Evolutionary conservation across 2,113 vertebrate species (phyloP).

Genomic region (Brienomyrus longianalis): DNA sequence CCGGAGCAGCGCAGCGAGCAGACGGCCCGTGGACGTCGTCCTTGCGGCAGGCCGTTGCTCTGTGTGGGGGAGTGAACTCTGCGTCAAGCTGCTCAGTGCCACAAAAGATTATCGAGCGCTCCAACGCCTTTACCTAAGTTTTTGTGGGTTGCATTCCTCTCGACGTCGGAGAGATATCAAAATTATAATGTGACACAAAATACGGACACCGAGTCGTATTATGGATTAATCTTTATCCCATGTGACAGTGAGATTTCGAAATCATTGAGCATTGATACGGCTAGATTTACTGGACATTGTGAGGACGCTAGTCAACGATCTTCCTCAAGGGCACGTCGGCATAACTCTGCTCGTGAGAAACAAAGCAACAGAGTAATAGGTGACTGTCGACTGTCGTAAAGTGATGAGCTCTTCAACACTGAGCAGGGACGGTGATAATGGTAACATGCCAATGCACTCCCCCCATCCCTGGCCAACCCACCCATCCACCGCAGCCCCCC

Average conservation of each 20-base stretch:
- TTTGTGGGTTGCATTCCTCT: background rate
- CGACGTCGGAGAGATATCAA: background rate
- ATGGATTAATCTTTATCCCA: background rate
- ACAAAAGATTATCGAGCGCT: background rate
- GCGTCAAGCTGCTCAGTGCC: background rate
- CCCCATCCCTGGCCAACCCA: background rate
- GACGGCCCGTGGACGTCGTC: background rate
- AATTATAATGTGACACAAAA: background rate
- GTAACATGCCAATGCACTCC: background rate
- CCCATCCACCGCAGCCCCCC: no score
- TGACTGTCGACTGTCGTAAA: background rate
- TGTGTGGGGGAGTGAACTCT: background rate
- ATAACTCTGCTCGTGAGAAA: background rate
- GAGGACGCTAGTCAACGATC: background rate
- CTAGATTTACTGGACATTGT: background rate
- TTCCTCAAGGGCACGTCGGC: background rate
- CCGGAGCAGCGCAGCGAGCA: background rate
- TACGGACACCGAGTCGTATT: background rate
- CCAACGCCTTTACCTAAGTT: background rate
- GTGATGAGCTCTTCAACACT: background rate
- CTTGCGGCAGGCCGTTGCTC: background rate
- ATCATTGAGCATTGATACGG: background rate
- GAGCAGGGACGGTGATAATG: background rate
- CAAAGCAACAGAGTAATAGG: background rate
- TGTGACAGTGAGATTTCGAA: background rate